Conservation (phyloP, 2,888 invertebrate genomes). For the Furcula furcula region DNA sequence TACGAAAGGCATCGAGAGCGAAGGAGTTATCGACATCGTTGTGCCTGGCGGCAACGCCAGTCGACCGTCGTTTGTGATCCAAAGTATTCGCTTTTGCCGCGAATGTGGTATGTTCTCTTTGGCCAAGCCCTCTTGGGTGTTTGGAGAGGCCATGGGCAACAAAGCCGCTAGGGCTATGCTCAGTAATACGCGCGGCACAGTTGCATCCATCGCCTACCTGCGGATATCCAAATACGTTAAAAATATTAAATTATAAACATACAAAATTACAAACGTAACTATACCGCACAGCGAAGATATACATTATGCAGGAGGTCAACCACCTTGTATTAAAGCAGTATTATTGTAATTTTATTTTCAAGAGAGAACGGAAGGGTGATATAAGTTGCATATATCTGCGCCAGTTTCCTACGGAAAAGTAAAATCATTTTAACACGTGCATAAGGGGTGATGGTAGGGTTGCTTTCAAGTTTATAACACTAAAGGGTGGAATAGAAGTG, state of each 20-base stretch:
- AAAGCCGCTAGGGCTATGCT: conserved; percentile 72
- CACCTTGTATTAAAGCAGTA: too few species aligned
- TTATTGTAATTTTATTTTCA: too few species aligned
- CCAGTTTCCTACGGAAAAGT: too few species aligned
- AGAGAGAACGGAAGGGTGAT: too few species aligned
- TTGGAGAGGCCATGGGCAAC: conserved; percentile 64
- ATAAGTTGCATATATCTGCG: too few species aligned
- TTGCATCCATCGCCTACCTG: conserved; percentile 69
- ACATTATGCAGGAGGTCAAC: too few species aligned
- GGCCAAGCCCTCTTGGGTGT: conserved; percentile 47
- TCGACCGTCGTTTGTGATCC: conserved; percentile 93
- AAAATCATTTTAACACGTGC: too few species aligned
- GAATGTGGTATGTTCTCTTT: conserved; percentile 83
- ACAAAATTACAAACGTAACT: background rate
- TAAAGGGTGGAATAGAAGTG: too few species aligned
- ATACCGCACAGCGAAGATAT: too few species aligned
- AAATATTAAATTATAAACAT: background rate
- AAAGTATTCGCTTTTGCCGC: conserved; percentile 90
- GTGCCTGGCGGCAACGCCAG: conserved; percentile 93
- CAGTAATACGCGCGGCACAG: conserved; percentile 65
- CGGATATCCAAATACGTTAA: conserved; percentile 5
- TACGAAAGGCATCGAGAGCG: conserved; percentile 90
- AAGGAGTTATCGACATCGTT: conserved; percentile 89
- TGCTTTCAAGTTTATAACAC: too few species aligned
- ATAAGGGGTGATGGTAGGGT: too few species aligned